Evolutionary conservation across 2,888 invertebrate species (phyloP).

Genomic region (Chydorus sphaericus): DNA sequence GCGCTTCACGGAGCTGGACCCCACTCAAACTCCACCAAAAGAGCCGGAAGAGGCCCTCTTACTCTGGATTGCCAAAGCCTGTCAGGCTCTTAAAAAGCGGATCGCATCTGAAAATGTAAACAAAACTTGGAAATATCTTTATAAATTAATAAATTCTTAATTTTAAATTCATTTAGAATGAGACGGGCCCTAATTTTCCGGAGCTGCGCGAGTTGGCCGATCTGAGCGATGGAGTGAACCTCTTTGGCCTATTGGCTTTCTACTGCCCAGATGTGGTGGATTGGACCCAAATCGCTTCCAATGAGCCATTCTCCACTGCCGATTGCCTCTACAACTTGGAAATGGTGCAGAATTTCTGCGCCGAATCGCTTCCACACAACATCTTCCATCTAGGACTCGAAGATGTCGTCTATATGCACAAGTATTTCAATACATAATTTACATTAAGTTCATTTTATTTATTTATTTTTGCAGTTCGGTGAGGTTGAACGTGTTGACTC

Average conservation of each 20-base stretch:
- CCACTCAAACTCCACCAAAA: constrained; percentile 30
- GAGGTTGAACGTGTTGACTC: constrained; percentile 76
- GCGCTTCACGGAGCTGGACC: constrained; percentile 40
- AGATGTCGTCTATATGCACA: constrained; percentile 84
- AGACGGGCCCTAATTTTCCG: constrained; percentile 38
- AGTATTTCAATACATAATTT: constrained; percentile 47
- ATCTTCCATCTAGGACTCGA: constrained; percentile 81
- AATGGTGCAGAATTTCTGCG: constrained; percentile 74
- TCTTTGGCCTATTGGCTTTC: constrained; percentile 74
- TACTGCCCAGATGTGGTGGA: constrained; percentile 71
- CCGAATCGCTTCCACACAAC: constrained; percentile 64
- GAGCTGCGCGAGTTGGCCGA: constrained; percentile 60
- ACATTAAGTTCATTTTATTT: neutral
- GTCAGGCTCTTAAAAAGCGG: constrained; percentile 50
- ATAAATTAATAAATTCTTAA: too few species aligned
- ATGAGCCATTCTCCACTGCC: constrained; percentile 45
- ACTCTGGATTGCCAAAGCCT: constrained; percentile 78
- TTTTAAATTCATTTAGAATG: constrained; percentile 41
- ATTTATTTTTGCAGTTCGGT: constrained; percentile 73
- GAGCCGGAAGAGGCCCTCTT: constrained; percentile 71
- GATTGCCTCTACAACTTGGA: constrained; percentile 84
- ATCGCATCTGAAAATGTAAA: constrained; percentile 29
- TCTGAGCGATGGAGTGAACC: constrained; percentile 76
- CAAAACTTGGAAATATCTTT: too few species aligned
- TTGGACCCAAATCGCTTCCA: constrained; percentile 39